phyloP scores from a whole-genome alignment of 92 coral and sea anemone species.

The Meandrina meandrites region DNA sequence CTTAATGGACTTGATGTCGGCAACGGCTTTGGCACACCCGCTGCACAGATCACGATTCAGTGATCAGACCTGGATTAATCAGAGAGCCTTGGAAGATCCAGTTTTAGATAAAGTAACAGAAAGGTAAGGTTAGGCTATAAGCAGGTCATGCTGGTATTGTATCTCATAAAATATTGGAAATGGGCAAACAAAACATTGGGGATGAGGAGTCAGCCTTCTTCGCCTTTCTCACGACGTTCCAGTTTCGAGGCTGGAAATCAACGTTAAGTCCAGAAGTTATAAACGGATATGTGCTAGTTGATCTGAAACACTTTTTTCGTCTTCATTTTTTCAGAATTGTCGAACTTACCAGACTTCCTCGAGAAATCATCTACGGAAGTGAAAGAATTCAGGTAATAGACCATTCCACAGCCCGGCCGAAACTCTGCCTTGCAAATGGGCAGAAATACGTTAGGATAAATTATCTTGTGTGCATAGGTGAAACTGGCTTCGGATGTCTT shows the following conservation, averaged over 20 bases:
- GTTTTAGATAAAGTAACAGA: conserved; percentile 46
- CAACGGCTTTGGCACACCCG: conserved; percentile 66
- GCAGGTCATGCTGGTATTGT: no score
- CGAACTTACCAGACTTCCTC: conserved; percentile 84
- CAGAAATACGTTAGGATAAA: not conserved
- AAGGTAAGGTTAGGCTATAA: conserved; percentile 44
- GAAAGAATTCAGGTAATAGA: conserved; percentile 84
- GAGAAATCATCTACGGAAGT: conserved; percentile 83
- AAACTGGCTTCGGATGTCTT: no score
- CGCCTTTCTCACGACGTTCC: no score
- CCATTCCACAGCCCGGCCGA: not conserved
- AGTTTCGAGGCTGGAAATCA: not conserved
- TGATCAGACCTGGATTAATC: conserved; percentile 87
- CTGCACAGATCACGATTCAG: conserved; percentile 78
- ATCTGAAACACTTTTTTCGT: not conserved
- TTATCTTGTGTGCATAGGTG: no score
- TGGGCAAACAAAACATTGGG: no score
- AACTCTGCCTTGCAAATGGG: not conserved
- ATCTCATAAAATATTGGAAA: not conserved
- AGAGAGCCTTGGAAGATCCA: conserved; percentile 59
- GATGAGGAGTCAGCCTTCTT: no score
- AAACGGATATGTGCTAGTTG: not conserved
- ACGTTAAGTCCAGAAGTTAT: not conserved
- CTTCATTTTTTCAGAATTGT: conserved; percentile 51
- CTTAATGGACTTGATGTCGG: conserved; percentile 53